Percentiles rank a stretch among this genome's conserved stretches.
phyloP scores from a whole-genome alignment of 64 coral and sea anemone genomes.

The Actinia equina region DNA sequence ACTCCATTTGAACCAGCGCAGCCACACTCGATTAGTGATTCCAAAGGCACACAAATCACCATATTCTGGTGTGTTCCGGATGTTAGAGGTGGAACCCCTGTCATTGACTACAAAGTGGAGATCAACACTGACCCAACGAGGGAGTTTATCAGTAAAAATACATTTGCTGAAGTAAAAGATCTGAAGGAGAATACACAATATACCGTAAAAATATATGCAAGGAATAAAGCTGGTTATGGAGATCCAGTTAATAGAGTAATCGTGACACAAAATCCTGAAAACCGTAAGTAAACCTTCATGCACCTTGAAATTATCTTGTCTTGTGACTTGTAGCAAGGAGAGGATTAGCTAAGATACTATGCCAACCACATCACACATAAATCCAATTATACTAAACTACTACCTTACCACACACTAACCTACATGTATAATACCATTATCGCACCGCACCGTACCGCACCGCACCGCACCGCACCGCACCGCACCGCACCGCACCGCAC shows the following conservation, averaged over 20 bases:
- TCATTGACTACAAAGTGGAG: conserved; percentile 7
- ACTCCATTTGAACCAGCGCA: neutral
- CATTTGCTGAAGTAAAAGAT: neutral
- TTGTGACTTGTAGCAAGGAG: too few species aligned
- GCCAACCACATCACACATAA: too few species aligned
- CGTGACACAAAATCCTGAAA: neutral
- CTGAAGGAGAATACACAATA: neutral
- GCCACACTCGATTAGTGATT: neutral
- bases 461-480: too few species aligned
- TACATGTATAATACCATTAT: too few species aligned
- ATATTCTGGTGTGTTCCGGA: neutral
- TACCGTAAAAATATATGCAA: neutral
- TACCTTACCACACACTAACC: too few species aligned
- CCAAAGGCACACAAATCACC: neutral
- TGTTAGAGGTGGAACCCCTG: neutral
- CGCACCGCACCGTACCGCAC: too few species aligned
- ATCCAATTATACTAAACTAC: too few species aligned
- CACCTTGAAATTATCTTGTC: too few species aligned
- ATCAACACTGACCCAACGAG: neutral
- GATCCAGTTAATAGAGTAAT: neutral
- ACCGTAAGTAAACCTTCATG: neutral
- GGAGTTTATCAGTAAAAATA: neutral
- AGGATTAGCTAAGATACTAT: too few species aligned
- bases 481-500: too few species aligned
- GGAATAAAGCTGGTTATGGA: conserved; percentile 1